Base-by-base conservation (phyloP, 2,113 vertebrate species). In the Zosterops pallidus region DNA sequence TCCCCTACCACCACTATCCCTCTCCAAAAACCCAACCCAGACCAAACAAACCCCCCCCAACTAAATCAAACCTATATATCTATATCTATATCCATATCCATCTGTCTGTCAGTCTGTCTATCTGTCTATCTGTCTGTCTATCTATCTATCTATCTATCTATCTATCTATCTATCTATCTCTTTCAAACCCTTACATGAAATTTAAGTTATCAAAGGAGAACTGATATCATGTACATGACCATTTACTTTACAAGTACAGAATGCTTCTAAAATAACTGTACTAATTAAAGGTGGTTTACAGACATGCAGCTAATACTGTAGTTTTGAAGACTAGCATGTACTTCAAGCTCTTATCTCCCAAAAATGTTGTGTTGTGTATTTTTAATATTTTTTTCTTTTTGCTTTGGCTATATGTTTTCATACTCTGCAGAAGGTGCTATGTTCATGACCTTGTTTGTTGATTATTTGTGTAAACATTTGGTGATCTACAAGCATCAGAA, bases 1-100 rank as follows among this genome's bases (percentile, higher is more conserved):
- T 37, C 12, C 12, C 25, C 14, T 56, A 19, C 6, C 11, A 21
- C 12, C 13, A 16, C 21, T 4, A 29, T 5, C 1, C 1, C 7
- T 20, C 12, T 19, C 18, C 3, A 31, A 35, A 29, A 28, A 28
- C 49, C 9, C 22, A 47, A 47, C 47, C 21, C 23, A 49, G 13
- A 50, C 24, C 24, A 9, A 50, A 25, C 7, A 26, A 49, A 24
- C 13, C 49, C 13, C 49, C 24, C 23, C 46, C 23, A 47, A 47
- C 46, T 22, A 47, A 23, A 46, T 20, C 17, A 10, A 46, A 46
- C 46, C 20, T 46, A 21, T 21, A 21, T 46, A 11, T 46, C 46
- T 46, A 21, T 46, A 46, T 46, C 47, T 49, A 3, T 50, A 25
- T 52, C 13, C 8, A 50, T 49, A 50, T 50, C 24, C 26, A 50